Base-by-base conservation (phyloP, 2,888 invertebrate genomes). In the Camponotus fellah region DNA sequence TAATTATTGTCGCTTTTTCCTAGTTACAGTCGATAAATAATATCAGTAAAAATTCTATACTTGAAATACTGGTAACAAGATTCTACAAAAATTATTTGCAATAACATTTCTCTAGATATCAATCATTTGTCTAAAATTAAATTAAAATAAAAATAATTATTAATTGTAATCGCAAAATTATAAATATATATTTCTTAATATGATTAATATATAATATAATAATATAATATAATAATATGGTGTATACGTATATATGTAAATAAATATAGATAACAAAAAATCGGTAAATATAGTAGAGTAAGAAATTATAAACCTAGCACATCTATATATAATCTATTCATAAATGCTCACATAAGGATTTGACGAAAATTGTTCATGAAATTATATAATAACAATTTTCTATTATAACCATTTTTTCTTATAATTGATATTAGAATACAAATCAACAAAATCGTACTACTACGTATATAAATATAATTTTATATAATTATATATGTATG, bases 1-100 rank as follows among this genome's bases (percentile, higher is more conserved):
- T 80, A 80, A 72, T 80, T 80, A 60, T 46, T 5, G 46, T 3
- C 43, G 21, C 9, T 71, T 17, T 72, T 72, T 72, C 60, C 60
- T 60, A 60, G 2, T 26, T 26, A 26, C 26, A 17, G 26, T 6
- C 4, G 9, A 4, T 14, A 9, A 56, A 56, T 14, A 3, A 43
- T 56, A 56, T 10, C 32, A 76, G 69, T 58, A 34, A 77, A 69
- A 68, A 26, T 49, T 56, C 71, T 40, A 21, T 26, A 40, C 56
- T 56, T 72, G 71, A 72, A 56, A 72, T 14, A 56, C 21, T 58
- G 26, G 26, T 26, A 26, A 26, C 26, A 26, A 2, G 26, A 26
- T 26, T 26, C 2, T 26, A 2, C 26, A 26, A 26, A 26, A 72
- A 40, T 2, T 56, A 37, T 71, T 21, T 17, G 9, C 53, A 21